These are phyloP conservation scores for Pelvicachromis taeniatus DNA, from an alignment of 2,113 vertebrate genomes.

Conservation along the genomic window DNA sequence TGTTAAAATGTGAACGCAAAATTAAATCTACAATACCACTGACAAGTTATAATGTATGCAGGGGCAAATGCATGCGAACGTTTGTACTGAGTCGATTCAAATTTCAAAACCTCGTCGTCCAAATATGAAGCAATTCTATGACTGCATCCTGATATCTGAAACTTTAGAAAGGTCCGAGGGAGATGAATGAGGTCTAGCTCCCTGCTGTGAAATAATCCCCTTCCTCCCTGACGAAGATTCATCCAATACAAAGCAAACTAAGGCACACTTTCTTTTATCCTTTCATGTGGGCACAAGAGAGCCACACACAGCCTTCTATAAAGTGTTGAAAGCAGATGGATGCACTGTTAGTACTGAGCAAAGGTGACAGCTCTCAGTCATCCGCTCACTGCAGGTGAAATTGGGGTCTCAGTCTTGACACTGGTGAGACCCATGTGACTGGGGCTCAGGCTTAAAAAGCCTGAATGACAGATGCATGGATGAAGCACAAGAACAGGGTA, in stretches of 20 bases:
- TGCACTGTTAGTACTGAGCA: conserved; percentile 28
- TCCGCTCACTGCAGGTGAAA: conserved; percentile 33
- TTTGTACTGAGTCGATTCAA: not conserved
- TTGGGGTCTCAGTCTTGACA: conserved; percentile 48
- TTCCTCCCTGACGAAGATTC: conserved; percentile 14
- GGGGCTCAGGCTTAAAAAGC: not conserved
- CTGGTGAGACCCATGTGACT: not conserved
- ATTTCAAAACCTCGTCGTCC: not conserved
- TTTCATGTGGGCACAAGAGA: conserved; percentile 35
- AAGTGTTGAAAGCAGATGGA: conserved; percentile 9
- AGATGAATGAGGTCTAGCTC: not conserved
- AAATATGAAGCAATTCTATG: not conserved
- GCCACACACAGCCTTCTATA: conserved; percentile 4
- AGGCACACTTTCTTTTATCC: conserved; percentile 21
- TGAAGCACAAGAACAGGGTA: not conserved
- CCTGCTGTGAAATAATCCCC: conserved; percentile 42
- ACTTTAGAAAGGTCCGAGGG: not conserved
- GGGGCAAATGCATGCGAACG: not conserved
- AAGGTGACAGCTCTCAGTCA: conserved; percentile 49
- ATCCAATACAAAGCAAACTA: conserved; percentile 25
- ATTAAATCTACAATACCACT: not conserved
- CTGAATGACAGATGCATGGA: conserved; percentile 3
- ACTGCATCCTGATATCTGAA: not conserved
- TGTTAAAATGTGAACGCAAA: not conserved
- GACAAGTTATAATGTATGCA: not conserved